Base-by-base conservation (phyloP, 2,797 vertebrate genomes). In the Threskiornis aethiopicus region DNA sequence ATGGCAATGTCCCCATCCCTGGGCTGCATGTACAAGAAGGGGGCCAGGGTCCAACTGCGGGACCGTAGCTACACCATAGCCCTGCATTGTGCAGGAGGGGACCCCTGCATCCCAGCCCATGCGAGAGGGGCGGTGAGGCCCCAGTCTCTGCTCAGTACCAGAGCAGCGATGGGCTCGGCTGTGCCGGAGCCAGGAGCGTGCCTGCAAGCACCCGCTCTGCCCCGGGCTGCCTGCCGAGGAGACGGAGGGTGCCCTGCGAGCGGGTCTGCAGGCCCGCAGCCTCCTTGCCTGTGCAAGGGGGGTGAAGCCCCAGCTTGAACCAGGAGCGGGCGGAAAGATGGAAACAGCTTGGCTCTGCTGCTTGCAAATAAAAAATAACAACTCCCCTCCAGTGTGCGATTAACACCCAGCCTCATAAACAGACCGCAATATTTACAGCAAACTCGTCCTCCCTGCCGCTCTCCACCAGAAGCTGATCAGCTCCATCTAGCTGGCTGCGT, bases 41-140 rank as follows among this genome's bases (percentile, higher is more conserved):
- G 67, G 8, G 11, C 26, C 54, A 44, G 22, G 25, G 17, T 35
- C 35, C 64, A 51, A 25, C 22, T 0, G 2, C 2, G 8, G 25
- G 33, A 58, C 15, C 1, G 1, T 8, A 24, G 39, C 4, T 24
- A 2, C 21, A 17, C 6, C 59, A 16, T 7, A 39, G 47, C 22
- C 46, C 47, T 22, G 15, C 47, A 29, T 0, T 4, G 25, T 16
- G 42, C 52, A 21, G 21, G 33, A 75, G 26, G 57, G 42, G 13
- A 33, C 13, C 17, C 16, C 39, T 22, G 18, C 22, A 51, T 20
- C 57, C 33, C 71, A 67, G 26, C 33, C 9, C 0, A 0, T 14
- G 33, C 0, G 0, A 37, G 33, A 24, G 22, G 26, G 10, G 7
- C 1, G 0, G 16, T 11, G 51, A 7, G 31, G 9, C 9, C 17